Conservation (phyloP, 2,797 vertebrate genomes). For the Coilia nasus region DNA sequence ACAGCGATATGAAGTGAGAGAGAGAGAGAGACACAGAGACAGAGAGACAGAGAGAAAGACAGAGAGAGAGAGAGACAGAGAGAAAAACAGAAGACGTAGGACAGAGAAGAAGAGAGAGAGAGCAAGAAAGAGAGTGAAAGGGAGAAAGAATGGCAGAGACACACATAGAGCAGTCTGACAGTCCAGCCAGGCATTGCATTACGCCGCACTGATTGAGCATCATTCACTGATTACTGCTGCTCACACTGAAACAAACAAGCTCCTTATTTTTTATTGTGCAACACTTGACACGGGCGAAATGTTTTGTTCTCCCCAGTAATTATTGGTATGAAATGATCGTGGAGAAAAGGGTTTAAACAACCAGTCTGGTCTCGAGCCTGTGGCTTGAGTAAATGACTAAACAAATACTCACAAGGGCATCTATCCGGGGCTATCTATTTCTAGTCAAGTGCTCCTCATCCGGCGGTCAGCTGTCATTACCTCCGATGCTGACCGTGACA, state of each 20-base stretch:
- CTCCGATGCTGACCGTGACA: conserved; percentile 44
- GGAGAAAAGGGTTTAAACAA: conserved; percentile 60
- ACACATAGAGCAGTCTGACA: conserved; percentile 51
- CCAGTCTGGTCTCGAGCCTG: conserved; percentile 56
- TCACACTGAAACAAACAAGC: conserved; percentile 57
- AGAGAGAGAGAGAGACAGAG: neutral
- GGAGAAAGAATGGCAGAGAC: conserved; percentile 35
- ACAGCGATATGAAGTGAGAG: neutral
- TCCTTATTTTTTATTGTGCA: conserved; percentile 57
- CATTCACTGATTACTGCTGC: conserved; percentile 58
- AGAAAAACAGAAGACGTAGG: neutral
- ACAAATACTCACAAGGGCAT: conserved; percentile 65
- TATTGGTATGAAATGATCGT: conserved; percentile 62
- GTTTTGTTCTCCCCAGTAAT: conserved; percentile 58
- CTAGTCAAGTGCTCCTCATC: conserved; percentile 64
- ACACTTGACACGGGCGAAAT: conserved; percentile 58
- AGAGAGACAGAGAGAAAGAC: conserved; percentile 17
- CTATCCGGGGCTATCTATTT: conserved; percentile 60
- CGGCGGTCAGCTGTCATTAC: conserved; percentile 59
- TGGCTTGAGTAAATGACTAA: conserved; percentile 60
- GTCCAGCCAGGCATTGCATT: conserved; percentile 49
- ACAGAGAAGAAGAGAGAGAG: conserved; percentile 32
- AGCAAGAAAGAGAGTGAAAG: conserved; percentile 30
- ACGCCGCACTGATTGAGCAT: conserved; percentile 56
- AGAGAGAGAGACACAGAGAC: neutral